Base-by-base conservation (phyloP, 2,797 vertebrate genomes). In the Spheniscus humboldti region DNA sequence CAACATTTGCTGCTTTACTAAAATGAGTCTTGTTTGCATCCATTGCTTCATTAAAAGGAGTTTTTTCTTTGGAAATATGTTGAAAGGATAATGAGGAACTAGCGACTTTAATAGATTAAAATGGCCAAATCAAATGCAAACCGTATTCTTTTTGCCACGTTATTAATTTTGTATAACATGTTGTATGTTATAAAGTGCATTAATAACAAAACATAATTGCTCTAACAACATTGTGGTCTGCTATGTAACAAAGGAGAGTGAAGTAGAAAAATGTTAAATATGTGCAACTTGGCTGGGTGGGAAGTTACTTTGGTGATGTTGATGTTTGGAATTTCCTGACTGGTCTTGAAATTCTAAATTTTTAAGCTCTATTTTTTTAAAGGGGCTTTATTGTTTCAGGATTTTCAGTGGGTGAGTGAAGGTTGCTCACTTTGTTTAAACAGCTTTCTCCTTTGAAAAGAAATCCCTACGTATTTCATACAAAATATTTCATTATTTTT, bases 261-360 rank as follows among this genome's bases (percentile, higher is more conserved):
- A 80, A 66, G 52, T 7, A 73, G 84, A 90, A 95, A 94, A 94
- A 95, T 91, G 68, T 45, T 74, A 87, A 92, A 82, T 87, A 68
- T 77, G 64, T 77, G 28, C 20, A 68, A 7, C 33, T 80, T 89
- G 75, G 37, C 53, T 68, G 50, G 8, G 18, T 72, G 50, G 68
- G 66, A 94, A 80, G 31, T 90, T 88, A 76, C 53, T 94, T 67
- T 67, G 48, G 33, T 87, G 39, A 68, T 79, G n/a, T 8, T 80
- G 60, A 33, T 75, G n/a, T 75, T 94, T 90, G 81, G 75, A 88
- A 91, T 91, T 95, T 93, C 78, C 90, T 89, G 53, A 77, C 41
- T 91, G 37, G 62, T 92, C 30, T 41, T 80, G 41, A 89, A 91
- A 83, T 73, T 86, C 66, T 28, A 30, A 43, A 24, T 2, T 93